Evolutionary conservation across 2,797 vertebrate genomes (phyloP), one percentile per base, ranked within the genome.

Genomic region (Tauraco hartlaubi): DNA sequence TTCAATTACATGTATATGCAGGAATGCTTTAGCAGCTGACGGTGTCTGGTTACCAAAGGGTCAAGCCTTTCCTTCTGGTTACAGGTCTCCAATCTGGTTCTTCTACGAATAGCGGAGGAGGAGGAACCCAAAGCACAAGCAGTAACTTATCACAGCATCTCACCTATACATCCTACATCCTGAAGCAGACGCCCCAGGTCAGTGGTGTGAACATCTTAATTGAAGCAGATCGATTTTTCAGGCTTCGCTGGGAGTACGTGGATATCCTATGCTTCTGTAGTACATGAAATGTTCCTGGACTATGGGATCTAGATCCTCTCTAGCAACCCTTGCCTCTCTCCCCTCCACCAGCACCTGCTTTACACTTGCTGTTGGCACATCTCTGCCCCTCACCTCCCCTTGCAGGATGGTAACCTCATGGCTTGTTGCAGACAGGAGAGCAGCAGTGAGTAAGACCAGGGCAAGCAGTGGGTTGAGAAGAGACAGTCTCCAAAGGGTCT

Each of bases 161-260:
- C 93, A 99, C 99, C 35, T 99, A 99, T 95, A 99, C 99, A 2
- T 99, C 99, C 43, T 99, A 99, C 86, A 99, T 99, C 97, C 98
- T 99, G 75, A 99, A 99, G 97, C 99, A 99, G 95, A 99, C 99
- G 12, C 99, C 99, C 68, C 99, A 99, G 99, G 99, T 99, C 91
- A 96, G 98, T 95, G 67, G 23, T 33, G 10, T 61, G 20, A 78
- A 35, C 64, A 14, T 66, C 48, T 77, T 48, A 9, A 16, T 18
- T 49, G n/a, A 48, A 88, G 68, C 18, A 49, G 43, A 1, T 3
- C 2, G 37, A 10, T 16, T 9, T 86, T 90, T 72, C 46, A 48
- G 74, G 67, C 49, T 80, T 44, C 73, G 48, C 23, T 31, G 21
- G 8, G 55, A 31, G 31, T 64, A 11, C 9, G 22, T 52, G 55